Percentiles rank a stretch among this genome's conserved stretches.
Evolutionary conservation across 2,888 invertebrate species (phyloP).

Genomic region (Leptothorax acervorum): DNA sequence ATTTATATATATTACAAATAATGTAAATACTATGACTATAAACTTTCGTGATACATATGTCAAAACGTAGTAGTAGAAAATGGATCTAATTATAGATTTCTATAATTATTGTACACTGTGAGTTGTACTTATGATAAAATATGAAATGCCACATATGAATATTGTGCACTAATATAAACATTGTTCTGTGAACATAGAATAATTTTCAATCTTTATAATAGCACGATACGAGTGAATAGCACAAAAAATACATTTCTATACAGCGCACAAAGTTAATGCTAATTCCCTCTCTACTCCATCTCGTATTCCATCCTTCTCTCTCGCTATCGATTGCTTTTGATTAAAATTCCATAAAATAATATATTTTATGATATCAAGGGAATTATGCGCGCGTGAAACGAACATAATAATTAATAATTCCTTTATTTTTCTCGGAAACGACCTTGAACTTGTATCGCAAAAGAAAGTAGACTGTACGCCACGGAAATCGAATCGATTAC

Average conservation of each 20-base stretch:
- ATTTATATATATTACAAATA: no score
- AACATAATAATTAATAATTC: background rate
- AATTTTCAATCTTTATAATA: background rate
- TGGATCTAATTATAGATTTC: background rate
- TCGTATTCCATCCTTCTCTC: background rate
- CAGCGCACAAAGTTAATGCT: background rate
- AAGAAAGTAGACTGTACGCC: slow-evolving; percentile 68
- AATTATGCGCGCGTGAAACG: background rate
- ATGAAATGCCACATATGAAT: background rate
- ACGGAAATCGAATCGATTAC: slow-evolving; percentile 62
- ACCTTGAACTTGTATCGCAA: slow-evolving; percentile 72
- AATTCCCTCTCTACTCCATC: background rate
- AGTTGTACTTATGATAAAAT: slow-evolving; percentile 30
- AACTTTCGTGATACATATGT: background rate
- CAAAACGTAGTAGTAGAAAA: background rate
- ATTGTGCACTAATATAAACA: background rate
- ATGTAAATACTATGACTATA: background rate
- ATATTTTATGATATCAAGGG: background rate
- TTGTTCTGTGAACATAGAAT: background rate
- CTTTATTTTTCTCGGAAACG: slow-evolving; percentile 24
- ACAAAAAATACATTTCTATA: slow-evolving; percentile 22
- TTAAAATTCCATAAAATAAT: background rate
- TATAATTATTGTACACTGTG: background rate
- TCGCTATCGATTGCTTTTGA: background rate
- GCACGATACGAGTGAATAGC: background rate